A percentile compares a stretch with the other conserved stretches of the same genome.
phyloP scores from a whole-genome alignment of 2,113 vertebrate species.

The Circaetus gallicus region DNA sequence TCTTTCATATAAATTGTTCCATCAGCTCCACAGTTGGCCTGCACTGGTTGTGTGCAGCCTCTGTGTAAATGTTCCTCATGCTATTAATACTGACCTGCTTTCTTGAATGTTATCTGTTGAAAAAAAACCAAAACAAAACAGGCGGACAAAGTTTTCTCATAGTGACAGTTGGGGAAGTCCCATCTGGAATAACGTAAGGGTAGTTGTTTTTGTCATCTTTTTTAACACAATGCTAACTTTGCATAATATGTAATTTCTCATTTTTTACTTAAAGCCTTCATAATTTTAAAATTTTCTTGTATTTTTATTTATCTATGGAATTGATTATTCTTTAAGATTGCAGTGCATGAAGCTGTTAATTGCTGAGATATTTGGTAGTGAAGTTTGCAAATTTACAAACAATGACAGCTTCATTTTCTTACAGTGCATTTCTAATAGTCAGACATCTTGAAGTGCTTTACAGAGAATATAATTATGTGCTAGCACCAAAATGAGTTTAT shows the following conservation, averaged over 20 bases:
- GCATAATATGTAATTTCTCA: not conserved
- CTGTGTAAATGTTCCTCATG: not conserved
- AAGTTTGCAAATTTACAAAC: not conserved
- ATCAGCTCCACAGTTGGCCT: not conserved
- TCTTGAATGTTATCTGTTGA: not conserved
- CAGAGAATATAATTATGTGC: not conserved
- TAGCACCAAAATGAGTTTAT: conserved; percentile 12
- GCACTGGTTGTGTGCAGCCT: not conserved
- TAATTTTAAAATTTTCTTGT: not conserved
- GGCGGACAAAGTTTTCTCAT: not conserved
- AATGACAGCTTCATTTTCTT: not conserved
- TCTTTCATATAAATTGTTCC: not conserved
- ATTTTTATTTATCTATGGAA: not conserved
- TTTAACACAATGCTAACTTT: not conserved
- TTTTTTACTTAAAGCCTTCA: not conserved
- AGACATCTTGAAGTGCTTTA: conserved; percentile 1
- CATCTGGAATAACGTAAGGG: not conserved
- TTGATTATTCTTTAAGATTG: not conserved
- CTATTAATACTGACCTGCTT: not conserved
- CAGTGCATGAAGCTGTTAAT: not conserved
- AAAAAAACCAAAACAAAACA: not conserved
- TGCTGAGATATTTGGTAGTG: not conserved
- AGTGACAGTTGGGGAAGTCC: not conserved
- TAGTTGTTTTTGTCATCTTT: not conserved
- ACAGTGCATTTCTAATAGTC: not conserved